A percentile compares a stretch with the other conserved stretches of the same genome.
phyloP scores from a whole-genome alignment of 1,140 invertebrate genomes.

The Formica exsecta region DNA sequence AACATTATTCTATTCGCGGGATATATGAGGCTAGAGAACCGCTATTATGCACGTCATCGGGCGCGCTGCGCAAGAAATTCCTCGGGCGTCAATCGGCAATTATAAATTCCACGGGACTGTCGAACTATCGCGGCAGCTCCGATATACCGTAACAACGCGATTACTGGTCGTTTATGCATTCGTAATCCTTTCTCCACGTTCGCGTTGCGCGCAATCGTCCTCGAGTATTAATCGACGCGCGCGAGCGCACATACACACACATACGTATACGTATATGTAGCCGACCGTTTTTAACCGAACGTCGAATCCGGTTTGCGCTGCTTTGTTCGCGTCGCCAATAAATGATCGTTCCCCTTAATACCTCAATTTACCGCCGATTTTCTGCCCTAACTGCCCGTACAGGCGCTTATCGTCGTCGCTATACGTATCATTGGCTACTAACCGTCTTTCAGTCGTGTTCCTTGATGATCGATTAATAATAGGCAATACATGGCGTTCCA shows the following conservation, averaged over 20 bases:
- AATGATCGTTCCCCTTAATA: conserved; percentile 36
- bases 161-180: conserved; percentile 33
- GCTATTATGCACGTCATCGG: conserved; percentile 15
- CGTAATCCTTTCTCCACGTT: conserved; percentile 60
- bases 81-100: conserved; percentile 66
- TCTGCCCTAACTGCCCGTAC: conserved; percentile 26
- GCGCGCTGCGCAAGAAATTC: conserved; percentile 60
- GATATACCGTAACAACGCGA: conserved; percentile 51
- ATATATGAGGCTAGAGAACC: not conserved
- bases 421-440: conserved; percentile 8
- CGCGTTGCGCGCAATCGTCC: conserved; percentile 57
- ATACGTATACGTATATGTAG: too few species aligned
- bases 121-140: conserved; percentile 53
- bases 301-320: conserved; percentile 53
- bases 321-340: conserved; percentile 56
- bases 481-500: conserved; percentile 50
- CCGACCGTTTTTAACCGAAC: not conserved
- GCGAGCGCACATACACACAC: not conserved
- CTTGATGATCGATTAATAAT: conserved; percentile 55
- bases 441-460: conserved; percentile 9
- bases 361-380: conserved; percentile 59
- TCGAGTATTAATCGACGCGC: conserved; percentile 48
- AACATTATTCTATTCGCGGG: conserved; percentile 55
- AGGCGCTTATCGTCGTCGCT: conserved; percentile 26
- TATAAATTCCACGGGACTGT: conserved; percentile 70